Evolutionary conservation across 2,888 invertebrate species (phyloP).

Genomic region (Drosophila sordidapex): DNA sequence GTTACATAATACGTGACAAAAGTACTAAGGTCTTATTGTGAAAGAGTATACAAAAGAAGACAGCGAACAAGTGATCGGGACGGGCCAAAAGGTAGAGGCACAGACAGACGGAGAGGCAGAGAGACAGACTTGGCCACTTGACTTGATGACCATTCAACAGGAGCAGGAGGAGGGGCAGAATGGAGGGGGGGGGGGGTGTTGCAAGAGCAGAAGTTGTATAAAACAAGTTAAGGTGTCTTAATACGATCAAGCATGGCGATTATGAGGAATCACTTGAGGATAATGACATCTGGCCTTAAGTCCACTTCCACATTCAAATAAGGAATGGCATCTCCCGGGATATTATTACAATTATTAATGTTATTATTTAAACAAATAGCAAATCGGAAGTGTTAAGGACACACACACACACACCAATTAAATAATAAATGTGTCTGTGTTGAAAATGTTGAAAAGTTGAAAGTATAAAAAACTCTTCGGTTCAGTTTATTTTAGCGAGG

Average conservation of each 20-base stretch:
- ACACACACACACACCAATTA: not conserved
- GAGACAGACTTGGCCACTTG: slow-evolving; percentile 15
- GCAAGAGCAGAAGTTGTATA: slow-evolving; percentile 18
- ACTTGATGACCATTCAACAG: slow-evolving; percentile 39
- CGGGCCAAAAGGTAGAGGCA: slow-evolving; percentile 21
- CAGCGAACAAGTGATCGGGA: slow-evolving; percentile 28
- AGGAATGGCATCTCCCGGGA: slow-evolving; percentile 18
- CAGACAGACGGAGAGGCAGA: slow-evolving; percentile 17
- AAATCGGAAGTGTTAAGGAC: not conserved
- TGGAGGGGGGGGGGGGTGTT: not conserved
- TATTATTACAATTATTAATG: slow-evolving; percentile 11
- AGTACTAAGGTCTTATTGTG: not conserved
- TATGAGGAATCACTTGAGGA: slow-evolving; percentile 75
- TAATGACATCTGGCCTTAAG: slow-evolving; percentile 61
- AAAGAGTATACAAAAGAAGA: not conserved
- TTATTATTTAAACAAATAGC: slow-evolving; percentile 8
- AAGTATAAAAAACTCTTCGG: not conserved
- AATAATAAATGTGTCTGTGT: not conserved
- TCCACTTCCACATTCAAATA: slow-evolving; percentile 13
- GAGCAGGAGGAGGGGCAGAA: slow-evolving; percentile 25
- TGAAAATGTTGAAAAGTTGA: not conserved
- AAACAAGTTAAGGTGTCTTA: slow-evolving; percentile 79
- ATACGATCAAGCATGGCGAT: slow-evolving; percentile 77
- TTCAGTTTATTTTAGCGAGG: not conserved
- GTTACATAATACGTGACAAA: not conserved